Percentiles rank a stretch among this genome's conserved stretches.
Conservation (phyloP, 37 sponge, comb jelly and placozoan species). For the Lycopodina hypogea region DNA sequence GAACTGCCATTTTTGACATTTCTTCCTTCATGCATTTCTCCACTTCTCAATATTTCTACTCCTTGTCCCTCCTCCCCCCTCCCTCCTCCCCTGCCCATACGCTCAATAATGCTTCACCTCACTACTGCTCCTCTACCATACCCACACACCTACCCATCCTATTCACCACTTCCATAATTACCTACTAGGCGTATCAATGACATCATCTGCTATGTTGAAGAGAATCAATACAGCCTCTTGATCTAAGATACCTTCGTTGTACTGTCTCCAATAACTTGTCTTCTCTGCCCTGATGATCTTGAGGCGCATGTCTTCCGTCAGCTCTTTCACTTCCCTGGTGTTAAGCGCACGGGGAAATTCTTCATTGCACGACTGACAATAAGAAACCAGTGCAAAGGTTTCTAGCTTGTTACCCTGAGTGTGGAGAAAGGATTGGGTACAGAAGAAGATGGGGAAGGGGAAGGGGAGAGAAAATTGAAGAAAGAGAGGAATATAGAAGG, state of each 20-base stretch:
- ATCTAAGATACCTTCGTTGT: slow-evolving; percentile 81
- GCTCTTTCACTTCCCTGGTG: slow-evolving; percentile 77
- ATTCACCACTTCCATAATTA: slow-evolving; percentile 2
- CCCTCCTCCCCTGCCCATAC: too few species aligned
- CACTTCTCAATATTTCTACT: too few species aligned
- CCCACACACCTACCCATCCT: neutral
- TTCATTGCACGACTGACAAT: slow-evolving; percentile 40
- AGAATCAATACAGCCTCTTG: slow-evolving; percentile 81
- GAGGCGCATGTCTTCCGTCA: slow-evolving; percentile 76
- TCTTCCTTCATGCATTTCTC: too few species aligned
- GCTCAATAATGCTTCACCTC: too few species aligned
- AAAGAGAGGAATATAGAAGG: too few species aligned
- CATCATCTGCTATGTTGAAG: slow-evolving; percentile 70
- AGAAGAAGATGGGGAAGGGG: neutral
- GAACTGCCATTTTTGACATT: too few species aligned
- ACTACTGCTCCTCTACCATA: neutral
- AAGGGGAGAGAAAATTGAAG: neutral
- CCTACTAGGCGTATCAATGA: slow-evolving; percentile 70
- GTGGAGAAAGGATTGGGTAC: neutral
- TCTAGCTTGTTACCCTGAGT: neutral
- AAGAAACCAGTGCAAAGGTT: neutral
- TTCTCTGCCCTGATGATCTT: slow-evolving; percentile 86
- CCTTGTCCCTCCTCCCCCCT: too few species aligned
- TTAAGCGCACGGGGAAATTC: slow-evolving; percentile 60
- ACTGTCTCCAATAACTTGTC: slow-evolving; percentile 94